Base-by-base conservation (phyloP, 2,797 vertebrate species). In the Botia kubotai region DNA sequence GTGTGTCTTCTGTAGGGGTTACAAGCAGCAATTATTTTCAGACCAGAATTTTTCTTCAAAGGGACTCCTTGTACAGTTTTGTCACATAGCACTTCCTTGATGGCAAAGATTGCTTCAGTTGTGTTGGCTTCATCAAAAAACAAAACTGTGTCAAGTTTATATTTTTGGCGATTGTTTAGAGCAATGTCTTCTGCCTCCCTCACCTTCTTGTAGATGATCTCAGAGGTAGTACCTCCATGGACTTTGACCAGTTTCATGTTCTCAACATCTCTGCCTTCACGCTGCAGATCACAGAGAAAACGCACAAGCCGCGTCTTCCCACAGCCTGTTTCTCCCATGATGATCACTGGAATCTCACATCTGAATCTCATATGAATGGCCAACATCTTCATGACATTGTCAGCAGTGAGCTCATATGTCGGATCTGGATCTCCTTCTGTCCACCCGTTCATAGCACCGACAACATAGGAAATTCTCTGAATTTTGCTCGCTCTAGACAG, bases 41-140 rank as follows among this genome's bases (percentile, higher is more conserved):
- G 87, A 43, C 93, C 90, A 0, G 87, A 87, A 14, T 88, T 72
- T 71, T 82, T 6, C 33, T 85, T 89, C 57, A 95, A 87, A 52
- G 84, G 87, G 65, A 80, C 13, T 26, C 95, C 94, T 13, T 89
- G 84, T 60, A 94, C 75, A 0, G 93, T 89, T 39, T 50, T 87
- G 84, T 95, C 95, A 84, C 94, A 95, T 39, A 95, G 84, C 63
- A 94, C 87, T 83, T 95, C 95, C 82, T 95, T 95, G 77, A 95
- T 94, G 11, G 93, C 91, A 80, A 93, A 94, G 80, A 95, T 90
- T 7, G 94, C 92, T 71, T 95, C 95, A 0, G 95, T 94, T 72
- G 95, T 94, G 91, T 95, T 95, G 10, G 94, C 94, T 87, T 95
- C 95, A 0, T 95, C 95, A 2, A 95, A 94, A 86, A 95, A 95